A percentile compares a stretch with the other conserved stretches of the same genome.
These are phyloP conservation scores for Condylura cristata DNA, from an alignment of 2,113 vertebrate species.

Conservation along the genomic window DNA sequence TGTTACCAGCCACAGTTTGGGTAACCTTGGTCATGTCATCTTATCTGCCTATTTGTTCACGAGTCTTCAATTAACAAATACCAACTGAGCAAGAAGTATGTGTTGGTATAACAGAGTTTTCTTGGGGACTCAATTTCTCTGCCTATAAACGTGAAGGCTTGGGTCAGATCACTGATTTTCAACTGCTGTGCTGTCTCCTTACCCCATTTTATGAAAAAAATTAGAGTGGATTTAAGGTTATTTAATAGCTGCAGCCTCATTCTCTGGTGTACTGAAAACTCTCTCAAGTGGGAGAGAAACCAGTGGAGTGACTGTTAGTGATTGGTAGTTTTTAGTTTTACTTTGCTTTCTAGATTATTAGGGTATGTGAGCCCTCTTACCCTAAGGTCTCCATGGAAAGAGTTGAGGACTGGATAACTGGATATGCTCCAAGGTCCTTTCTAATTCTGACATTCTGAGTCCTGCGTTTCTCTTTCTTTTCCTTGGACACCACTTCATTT, in stretches of 20 bases:
- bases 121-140: background rate
- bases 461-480: background rate
- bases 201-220: background rate
- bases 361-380: background rate
- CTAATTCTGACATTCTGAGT: background rate
- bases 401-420: background rate
- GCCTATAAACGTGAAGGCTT: background rate
- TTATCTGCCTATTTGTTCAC: background rate
- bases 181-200: background rate
- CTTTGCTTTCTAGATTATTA: background rate
- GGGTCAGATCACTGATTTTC: background rate
- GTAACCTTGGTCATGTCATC: background rate
- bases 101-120: background rate
- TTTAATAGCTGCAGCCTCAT: background rate
- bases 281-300: background rate
- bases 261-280: background rate
- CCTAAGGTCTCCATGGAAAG: background rate
- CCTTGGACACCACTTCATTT: background rate
- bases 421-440: background rate
- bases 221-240: background rate
- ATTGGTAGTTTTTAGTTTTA: constrained; percentile 4
- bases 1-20: background rate
- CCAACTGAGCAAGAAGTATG: background rate
- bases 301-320: background rate
- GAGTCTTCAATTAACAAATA: background rate